Evolutionary conservation across 2,888 invertebrate species (phyloP).

Genomic region (Stenodera caucasica): DNA sequence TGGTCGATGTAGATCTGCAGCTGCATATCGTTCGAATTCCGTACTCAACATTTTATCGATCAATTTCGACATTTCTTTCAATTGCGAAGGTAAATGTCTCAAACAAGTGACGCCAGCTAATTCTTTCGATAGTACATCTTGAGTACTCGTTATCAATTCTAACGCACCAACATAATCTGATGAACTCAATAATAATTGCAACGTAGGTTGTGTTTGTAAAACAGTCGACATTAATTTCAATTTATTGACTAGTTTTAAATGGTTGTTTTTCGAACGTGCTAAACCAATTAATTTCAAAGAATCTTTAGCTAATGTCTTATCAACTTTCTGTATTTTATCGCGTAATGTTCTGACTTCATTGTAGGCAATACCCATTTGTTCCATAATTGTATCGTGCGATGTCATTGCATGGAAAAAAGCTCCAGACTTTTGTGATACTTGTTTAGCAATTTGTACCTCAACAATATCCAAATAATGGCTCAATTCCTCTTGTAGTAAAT

Average conservation of each 20-base stretch:
- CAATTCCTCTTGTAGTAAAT: constrained; percentile 83
- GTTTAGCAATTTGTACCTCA: constrained; percentile 90
- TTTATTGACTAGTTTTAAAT: constrained; percentile 69
- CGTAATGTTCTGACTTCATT: constrained; percentile 74
- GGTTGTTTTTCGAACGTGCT: constrained; percentile 67
- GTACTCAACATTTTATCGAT: constrained; percentile 97
- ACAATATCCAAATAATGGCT: constrained; percentile 94
- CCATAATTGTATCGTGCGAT: constrained; percentile 96
- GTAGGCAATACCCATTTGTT: constrained; percentile 85
- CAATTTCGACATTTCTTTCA: constrained; percentile 92
- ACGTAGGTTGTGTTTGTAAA: constrained; percentile 96
- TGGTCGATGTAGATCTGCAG: constrained; percentile 88
- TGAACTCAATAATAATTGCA: constrained; percentile 90
- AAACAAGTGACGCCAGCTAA: constrained; percentile 93
- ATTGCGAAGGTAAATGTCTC: constrained; percentile 91
- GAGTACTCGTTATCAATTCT: constrained; percentile 94
- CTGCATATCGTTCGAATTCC: constrained; percentile 90
- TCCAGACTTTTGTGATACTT: constrained; percentile 92
- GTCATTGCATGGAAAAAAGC: constrained; percentile 99
- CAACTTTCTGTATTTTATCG: constrained; percentile 75
- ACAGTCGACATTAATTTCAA: constrained; percentile 92
- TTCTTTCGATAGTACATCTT: constrained; percentile 88
- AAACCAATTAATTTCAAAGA: constrained; percentile 77
- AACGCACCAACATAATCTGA: constrained; percentile 97
- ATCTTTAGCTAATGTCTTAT: constrained; percentile 76